Evolutionary conservation across 2,797 vertebrate genomes (phyloP).

Genomic region (Bradypus variegatus): DNA sequence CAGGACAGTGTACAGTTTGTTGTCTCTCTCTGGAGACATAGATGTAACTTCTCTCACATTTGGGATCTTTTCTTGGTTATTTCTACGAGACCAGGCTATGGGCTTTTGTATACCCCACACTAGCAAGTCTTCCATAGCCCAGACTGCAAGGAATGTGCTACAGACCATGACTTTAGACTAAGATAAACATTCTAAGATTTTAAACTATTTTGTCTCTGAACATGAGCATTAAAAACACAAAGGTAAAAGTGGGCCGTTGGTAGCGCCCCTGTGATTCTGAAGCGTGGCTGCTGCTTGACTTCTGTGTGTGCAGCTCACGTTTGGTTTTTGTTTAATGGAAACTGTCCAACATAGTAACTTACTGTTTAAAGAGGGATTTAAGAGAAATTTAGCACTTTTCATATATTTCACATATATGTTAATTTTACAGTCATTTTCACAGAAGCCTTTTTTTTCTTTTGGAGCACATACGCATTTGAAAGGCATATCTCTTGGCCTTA

Average conservation of each 20-base stretch:
- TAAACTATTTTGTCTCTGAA: background rate
- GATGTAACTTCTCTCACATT: rapidly evolving
- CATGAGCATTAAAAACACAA: background rate
- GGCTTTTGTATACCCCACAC: background rate
- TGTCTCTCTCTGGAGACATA: background rate
- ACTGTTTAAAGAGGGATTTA: background rate
- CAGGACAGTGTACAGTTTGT: too few species aligned
- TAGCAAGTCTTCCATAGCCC: background rate
- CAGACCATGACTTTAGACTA: background rate
- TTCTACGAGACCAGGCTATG: too few species aligned
- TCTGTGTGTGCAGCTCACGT: background rate
- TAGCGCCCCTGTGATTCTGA: background rate
- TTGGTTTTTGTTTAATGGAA: background rate
- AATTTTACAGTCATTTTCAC: background rate
- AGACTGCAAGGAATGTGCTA: background rate
- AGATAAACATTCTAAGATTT: background rate
- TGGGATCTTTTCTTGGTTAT: background rate
- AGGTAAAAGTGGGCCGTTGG: background rate
- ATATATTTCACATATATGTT: too few species aligned
- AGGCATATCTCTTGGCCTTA: background rate
- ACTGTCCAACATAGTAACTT: background rate
- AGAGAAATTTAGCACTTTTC: background rate
- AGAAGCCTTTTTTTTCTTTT: background rate
- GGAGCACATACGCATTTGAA: background rate
- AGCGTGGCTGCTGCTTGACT: background rate